Evolutionary conservation across 2,113 vertebrate species (phyloP).

Genomic region (Oostethus manadensis): DNA sequence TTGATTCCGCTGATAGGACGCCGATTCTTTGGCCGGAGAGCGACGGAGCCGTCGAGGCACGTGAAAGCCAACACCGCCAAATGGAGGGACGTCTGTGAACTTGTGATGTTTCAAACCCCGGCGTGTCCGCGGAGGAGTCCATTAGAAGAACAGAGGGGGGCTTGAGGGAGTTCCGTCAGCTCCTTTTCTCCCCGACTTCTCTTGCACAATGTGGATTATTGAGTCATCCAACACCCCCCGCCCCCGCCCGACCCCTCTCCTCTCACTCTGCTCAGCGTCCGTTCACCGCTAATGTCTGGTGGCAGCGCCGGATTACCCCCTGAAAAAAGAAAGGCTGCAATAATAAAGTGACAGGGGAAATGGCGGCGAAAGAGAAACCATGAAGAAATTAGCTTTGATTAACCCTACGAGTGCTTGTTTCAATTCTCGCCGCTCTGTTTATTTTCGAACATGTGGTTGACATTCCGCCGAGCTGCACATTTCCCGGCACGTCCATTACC

Average conservation of each 20-base stretch:
- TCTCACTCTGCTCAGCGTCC: constrained; percentile 48
- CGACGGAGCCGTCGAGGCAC: constrained; percentile 72
- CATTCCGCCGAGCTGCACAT: constrained; percentile 70
- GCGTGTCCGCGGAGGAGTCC: constrained; percentile 78
- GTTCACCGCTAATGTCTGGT: constrained; percentile 57
- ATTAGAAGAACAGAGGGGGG: constrained; percentile 82
- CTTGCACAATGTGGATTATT: constrained; percentile 13
- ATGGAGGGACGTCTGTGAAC: constrained; percentile 76
- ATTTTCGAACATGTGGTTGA: constrained; percentile 77
- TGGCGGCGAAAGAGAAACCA: constrained; percentile 47
- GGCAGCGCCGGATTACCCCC: constrained; percentile 65
- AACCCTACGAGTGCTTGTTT: constrained; percentile 72
- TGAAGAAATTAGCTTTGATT: constrained; percentile 71
- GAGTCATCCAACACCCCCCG: constrained; percentile 9
- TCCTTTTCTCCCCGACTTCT: constrained; percentile 64
- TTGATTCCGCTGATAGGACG: constrained; percentile 86
- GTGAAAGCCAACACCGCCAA: constrained; percentile 75
- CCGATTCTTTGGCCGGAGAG: constrained; percentile 73
- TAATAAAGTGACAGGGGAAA: constrained; percentile 65
- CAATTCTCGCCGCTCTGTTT: constrained; percentile 73
- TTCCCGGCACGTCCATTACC: constrained; percentile 77
- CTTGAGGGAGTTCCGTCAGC: constrained; percentile 78
- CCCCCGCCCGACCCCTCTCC: neutral
- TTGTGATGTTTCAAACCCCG: constrained; percentile 78
- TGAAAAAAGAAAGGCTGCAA: constrained; percentile 51